Percentiles rank a stretch among this genome's conserved stretches.
phyloP scores from a whole-genome alignment of 2,797 vertebrate species.

The Myoxocephalus aenaeus region DNA sequence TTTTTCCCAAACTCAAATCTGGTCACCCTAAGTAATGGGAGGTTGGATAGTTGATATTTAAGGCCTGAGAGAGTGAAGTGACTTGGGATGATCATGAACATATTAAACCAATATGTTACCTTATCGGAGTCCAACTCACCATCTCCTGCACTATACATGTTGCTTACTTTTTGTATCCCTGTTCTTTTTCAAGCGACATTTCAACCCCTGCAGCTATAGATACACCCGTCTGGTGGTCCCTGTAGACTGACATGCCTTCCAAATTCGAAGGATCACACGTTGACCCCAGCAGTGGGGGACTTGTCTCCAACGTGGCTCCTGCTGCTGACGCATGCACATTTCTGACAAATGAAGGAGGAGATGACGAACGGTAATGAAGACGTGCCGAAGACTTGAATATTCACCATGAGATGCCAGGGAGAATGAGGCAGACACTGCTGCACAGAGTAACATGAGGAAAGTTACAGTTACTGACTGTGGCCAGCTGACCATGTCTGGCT shows the following conservation, averaged over 20 bases:
- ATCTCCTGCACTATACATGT: not conserved
- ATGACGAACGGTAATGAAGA: conserved; percentile 52
- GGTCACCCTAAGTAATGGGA: too few relatives aligned
- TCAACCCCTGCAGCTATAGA: conserved; percentile 6
- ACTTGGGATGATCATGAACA: not conserved
- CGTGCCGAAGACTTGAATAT: conserved; percentile 10
- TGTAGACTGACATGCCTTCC: conserved; percentile 13
- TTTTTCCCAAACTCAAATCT: too few relatives aligned
- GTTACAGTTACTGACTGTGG: conserved; percentile 7
- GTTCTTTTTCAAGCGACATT: not conserved
- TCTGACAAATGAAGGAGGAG: conserved; percentile 35
- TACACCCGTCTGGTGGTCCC: not conserved
- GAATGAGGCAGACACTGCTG: conserved; percentile 8
- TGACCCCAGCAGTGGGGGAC: conserved; percentile 44
- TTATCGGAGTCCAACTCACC: not conserved
- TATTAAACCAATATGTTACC: not conserved
- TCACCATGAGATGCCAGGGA: conserved; percentile 12
- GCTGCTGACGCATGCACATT: conserved; percentile 57
- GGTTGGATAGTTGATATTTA: not conserved
- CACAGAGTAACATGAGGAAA: conserved; percentile 9
- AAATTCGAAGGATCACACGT: conserved; percentile 49
- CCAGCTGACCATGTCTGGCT: conserved; percentile 22
- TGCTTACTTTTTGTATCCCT: conserved; percentile 3
- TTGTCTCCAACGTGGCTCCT: conserved; percentile 37
- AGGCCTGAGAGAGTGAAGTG: not conserved